Conservation (phyloP, 2,113 vertebrate genomes). For the Phoxinus phoxinus region DNA sequence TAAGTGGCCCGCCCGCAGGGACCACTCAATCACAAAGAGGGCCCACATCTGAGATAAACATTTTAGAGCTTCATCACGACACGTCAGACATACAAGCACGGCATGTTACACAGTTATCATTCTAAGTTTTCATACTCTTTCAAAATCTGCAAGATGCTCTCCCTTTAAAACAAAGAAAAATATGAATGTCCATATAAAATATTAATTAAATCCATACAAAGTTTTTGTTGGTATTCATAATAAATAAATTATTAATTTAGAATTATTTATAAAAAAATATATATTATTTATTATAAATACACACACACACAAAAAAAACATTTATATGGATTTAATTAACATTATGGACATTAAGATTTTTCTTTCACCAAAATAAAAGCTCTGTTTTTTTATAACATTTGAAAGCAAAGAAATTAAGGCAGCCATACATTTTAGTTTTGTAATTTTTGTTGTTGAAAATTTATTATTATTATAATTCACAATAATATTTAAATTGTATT, state of each 20-base stretch:
- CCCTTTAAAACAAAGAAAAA: background rate
- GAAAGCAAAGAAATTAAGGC: background rate
- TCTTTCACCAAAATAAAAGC: too few species aligned
- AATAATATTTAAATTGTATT: background rate
- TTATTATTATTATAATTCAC: background rate
- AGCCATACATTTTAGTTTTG: background rate
- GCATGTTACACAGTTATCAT: background rate
- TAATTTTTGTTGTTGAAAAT: background rate
- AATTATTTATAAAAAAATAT: too few species aligned
- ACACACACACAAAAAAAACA: too few species aligned
- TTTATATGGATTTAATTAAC: too few species aligned
- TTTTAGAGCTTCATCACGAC: conserved; percentile 11
- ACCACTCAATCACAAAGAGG: conserved; percentile 4
- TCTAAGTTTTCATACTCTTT: background rate
- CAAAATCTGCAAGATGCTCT: background rate
- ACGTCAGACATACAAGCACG: background rate
- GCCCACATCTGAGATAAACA: conserved; percentile 20
- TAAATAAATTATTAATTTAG: too few species aligned
- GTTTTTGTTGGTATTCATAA: too few species aligned
- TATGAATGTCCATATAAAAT: background rate
- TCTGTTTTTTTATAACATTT: too few species aligned
- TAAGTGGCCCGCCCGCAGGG: conserved; percentile 5
- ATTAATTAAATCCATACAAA: background rate
- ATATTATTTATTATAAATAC: too few species aligned
- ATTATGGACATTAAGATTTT: too few species aligned